A percentile compares a stretch with the other conserved stretches of the same genome.
Conservation (phyloP, 2,888 invertebrate species). For the Lithophane semibrunnea region DNA sequence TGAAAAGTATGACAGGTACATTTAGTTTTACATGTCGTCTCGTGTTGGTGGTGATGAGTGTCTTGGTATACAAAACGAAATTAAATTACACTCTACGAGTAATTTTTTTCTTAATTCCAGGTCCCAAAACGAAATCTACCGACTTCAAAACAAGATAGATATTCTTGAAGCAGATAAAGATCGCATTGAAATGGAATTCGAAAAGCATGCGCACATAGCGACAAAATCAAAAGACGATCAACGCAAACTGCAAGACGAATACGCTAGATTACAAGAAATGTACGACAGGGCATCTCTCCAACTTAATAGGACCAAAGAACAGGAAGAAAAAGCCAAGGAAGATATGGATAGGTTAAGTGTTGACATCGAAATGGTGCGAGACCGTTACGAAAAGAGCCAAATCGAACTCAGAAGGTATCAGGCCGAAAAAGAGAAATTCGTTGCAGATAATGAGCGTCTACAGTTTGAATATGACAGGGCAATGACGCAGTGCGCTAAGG, state of each 20-base stretch:
- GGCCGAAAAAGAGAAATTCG: slow-evolving; percentile 96
- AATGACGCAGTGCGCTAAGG: slow-evolving; percentile 96
- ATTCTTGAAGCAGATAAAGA: slow-evolving; percentile 97
- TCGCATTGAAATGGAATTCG: slow-evolving; percentile 95
- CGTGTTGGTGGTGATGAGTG: slow-evolving; percentile 81
- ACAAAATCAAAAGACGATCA: slow-evolving; percentile 96
- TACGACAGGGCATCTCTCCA: slow-evolving; percentile 97
- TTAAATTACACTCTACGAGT: slow-evolving; percentile 31
- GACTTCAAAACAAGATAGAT: slow-evolving; percentile 96
- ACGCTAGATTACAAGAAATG: slow-evolving; percentile 96
- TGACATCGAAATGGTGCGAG: slow-evolving; percentile 96
- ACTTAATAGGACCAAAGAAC: slow-evolving; percentile 95
- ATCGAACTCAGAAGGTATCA: slow-evolving; percentile 95
- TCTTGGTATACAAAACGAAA: slow-evolving; percentile 53
- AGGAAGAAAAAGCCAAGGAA: slow-evolving; percentile 97
- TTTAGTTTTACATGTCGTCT: slow-evolving; percentile 82
- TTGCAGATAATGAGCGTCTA: slow-evolving; percentile 95
- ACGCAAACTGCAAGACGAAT: slow-evolving; percentile 96
- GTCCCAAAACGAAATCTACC: slow-evolving; percentile 96
- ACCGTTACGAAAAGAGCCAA: slow-evolving; percentile 96
- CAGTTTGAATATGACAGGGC: slow-evolving; percentile 96
- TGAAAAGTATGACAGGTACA: slow-evolving; percentile 97
- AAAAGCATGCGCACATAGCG: slow-evolving; percentile 95
- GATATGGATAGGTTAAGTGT: slow-evolving; percentile 94
- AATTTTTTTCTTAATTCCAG: slow-evolving; percentile 85